Conservation (phyloP, 2,797 vertebrate genomes). For the Diplodus sargus region DNA sequence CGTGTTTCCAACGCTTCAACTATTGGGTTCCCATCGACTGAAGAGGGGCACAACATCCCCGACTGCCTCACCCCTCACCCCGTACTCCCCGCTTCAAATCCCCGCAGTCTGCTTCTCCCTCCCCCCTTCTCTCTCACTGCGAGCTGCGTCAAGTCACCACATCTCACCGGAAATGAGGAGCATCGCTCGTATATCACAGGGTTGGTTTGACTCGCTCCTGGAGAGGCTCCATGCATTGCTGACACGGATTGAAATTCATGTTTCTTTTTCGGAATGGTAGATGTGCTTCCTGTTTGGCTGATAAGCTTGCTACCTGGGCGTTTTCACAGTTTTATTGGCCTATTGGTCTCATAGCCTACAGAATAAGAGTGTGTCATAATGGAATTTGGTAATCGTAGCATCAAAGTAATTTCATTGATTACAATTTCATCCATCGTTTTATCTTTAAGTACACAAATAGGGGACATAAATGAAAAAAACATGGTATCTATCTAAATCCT, state of each 20-base stretch:
- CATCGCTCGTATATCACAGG: neutral
- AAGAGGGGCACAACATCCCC: too few relatives aligned
- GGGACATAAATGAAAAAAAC: too few relatives aligned
- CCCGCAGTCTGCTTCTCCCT: slow-evolving; percentile 27
- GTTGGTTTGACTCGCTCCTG: too few relatives aligned
- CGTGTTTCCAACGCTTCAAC: rapidly evolving
- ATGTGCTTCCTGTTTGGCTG: too few relatives aligned
- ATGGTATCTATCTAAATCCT: too few relatives aligned
- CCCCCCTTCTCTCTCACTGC: slow-evolving; percentile 21
- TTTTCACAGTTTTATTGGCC: neutral
- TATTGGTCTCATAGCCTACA: too few relatives aligned
- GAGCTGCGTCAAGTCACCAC: neutral
- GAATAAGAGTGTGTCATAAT: neutral
- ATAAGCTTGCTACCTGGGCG: rapidly evolving
- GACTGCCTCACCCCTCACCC: slow-evolving; percentile 4
- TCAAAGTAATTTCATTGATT: too few relatives aligned
- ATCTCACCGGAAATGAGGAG: slow-evolving; percentile 36
- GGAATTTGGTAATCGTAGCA: too few relatives aligned
- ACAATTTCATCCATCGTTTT: too few relatives aligned
- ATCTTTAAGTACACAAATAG: too few relatives aligned
- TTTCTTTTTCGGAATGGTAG: neutral
- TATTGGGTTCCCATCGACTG: rapidly evolving
- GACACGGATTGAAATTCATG: neutral
- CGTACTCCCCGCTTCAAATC: slow-evolving; percentile 44
- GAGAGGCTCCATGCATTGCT: neutral